Evolutionary conservation across 1,140 invertebrate genomes (phyloP), one percentile per base, ranked within the genome.

Genomic region (Atta texana): DNA sequence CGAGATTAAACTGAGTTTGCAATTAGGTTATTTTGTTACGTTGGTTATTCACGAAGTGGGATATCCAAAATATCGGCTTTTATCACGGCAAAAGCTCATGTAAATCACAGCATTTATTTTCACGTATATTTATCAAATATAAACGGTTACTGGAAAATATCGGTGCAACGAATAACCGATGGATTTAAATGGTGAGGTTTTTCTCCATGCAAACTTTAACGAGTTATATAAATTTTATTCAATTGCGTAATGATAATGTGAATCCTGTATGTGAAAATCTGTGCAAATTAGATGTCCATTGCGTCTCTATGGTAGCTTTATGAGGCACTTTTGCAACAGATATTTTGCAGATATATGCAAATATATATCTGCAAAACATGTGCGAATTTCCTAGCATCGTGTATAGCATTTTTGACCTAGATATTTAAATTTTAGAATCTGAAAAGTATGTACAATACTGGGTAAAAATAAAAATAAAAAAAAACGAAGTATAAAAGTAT

Each of bases 51-150:
- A 21, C 53, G 8, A 51, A 16, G 69, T n/a, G 21, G 21, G 72
- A 61, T 74, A 61, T 82, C n/a, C 61, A 57, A 80, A 80, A 68
- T 80, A 57, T 68, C 61, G 14, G 76, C n/a, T 80, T 80, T 80
- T 14, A 68, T 68, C 76, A 28, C 14, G 8, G 59, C 44, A 53
- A 24, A 18, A 49, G n/a, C 55, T 61, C 53, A 76, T 76, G 55
- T 44, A 76, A 78, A 78, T 66, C 76, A 28, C 44, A 44, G 28
- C 24, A 80, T 80, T 80, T 80, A 80, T 80, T 68, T 68, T 68
- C 61, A 53, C 28, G 76, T 78, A 57, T 66, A 66, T 68, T 68
- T 68, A 64, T 80, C 61, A 68, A 80, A 78, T 18, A 21, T 66
- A 66, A 80, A 24, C 28, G 61, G 24, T 68, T 68, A 18, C 61